These are phyloP conservation scores for Drosophila differens DNA, from an alignment of 2,888 invertebrate species.

Conservation along the genomic window DNA sequence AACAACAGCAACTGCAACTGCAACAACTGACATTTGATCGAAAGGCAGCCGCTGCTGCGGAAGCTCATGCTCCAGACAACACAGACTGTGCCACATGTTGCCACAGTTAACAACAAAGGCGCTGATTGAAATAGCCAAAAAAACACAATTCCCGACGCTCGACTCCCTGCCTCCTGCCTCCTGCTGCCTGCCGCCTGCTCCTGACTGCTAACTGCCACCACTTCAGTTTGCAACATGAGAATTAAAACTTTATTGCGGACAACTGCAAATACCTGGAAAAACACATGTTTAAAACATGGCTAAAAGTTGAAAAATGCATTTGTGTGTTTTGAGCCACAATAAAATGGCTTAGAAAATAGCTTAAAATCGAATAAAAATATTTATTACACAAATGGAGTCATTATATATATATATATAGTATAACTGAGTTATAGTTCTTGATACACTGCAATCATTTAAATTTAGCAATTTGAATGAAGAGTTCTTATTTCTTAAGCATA, in stretches of 20 bases:
- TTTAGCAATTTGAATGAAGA: background rate
- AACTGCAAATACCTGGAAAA: background rate
- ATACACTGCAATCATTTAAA: background rate
- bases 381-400: background rate
- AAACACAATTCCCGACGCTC: background rate
- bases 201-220: conserved; percentile 22
- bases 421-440: background rate
- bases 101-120: conserved; percentile 45
- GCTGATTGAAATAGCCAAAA: conserved; percentile 57
- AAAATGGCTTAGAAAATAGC: background rate
- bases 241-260: conserved; percentile 23
- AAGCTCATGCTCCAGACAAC: conserved; percentile 46
- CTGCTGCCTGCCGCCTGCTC: background rate
- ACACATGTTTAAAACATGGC: conserved; percentile 1
- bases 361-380: background rate
- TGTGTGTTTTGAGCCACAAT: background rate
- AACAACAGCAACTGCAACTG: conserved; percentile 3
- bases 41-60: conserved; percentile 72
- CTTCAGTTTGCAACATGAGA: conserved; percentile 39
- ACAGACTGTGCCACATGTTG: conserved; percentile 38
- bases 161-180: background rate
- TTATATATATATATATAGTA: background rate
- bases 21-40: conserved; percentile 70
- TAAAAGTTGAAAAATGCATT: background rate
- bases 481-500: background rate